Evolutionary conservation across 2,113 vertebrate species (phyloP), one percentile per base, ranked within the genome.

Genomic region (Himantopus leucocephalus): DNA sequence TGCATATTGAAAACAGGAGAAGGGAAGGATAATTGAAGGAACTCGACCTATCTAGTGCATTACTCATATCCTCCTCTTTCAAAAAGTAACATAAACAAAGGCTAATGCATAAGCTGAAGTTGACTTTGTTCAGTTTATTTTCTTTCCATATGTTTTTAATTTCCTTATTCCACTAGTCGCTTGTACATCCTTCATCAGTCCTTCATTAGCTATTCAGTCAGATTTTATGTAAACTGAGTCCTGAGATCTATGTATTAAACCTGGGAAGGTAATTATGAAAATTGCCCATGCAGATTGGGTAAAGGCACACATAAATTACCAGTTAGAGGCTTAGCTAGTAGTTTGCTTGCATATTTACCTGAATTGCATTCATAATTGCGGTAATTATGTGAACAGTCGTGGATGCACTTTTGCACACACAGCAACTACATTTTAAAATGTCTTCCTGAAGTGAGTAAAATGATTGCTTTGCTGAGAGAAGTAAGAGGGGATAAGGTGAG

Each of bases 261-360:
- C 91, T 88, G 48, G 41, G 62, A 91, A 85, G 83, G 41, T 92
- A 94, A 95, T 97, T 85, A 92, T 82, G 89, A 94, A 94, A 94
- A 97, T 94, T 97, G 77, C 41, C 84, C 58, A 67, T 92, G 94
- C 74, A 97, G 94, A 97, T 94, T 95, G 80, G 34, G 91, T 79
- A 89, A 95, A 91, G 70, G 41, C 86, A 95, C 89, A 94, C 73
- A 91, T 92, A 94, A 96, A 97, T 96, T 96, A 58, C 66, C 73
- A 95, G 92, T 91, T 95, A 76, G 62, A 91, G 74, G n/a, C 45
- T 92, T 90, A 94, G 62, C 84, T 92, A 82, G 66, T 89, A 75
- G 89, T 90, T 79, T 92, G 53, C 94, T 90, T 96, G 76, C 84
- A 76, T 92, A 76, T 97, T 94, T 95, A 92, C 86, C 86, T 6